phyloP scores from a whole-genome alignment of 2,888 invertebrate genomes.

The Cheilosia soror region DNA sequence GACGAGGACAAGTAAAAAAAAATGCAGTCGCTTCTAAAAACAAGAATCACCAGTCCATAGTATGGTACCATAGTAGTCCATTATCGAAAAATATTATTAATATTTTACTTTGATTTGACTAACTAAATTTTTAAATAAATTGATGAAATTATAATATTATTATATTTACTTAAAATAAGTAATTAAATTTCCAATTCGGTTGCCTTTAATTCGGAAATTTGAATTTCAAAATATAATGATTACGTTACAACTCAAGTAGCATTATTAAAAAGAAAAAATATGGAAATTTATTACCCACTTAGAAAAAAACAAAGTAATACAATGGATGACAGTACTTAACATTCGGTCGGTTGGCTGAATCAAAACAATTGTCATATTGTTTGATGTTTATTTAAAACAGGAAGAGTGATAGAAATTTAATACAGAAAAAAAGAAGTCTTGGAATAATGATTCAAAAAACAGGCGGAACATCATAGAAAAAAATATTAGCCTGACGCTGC shows the following conservation, averaged over 20 bases:
- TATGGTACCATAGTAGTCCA: too few species aligned
- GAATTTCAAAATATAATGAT: constrained; percentile 13
- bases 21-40: too few species aligned
- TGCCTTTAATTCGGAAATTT: not conserved
- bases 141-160: too few species aligned
- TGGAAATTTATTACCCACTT: constrained; percentile 40
- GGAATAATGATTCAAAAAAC: constrained; percentile 37
- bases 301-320: constrained; percentile 23
- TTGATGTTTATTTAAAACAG: constrained; percentile 55
- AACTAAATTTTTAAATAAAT: too few species aligned
- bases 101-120: too few species aligned
- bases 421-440: constrained; percentile 11
- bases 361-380: constrained; percentile 73
- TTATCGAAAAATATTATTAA: too few species aligned
- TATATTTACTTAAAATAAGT: too few species aligned
- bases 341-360: constrained; percentile 65
- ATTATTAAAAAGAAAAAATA: constrained; percentile 16
- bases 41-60: too few species aligned
- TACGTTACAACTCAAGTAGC: constrained; percentile 21
- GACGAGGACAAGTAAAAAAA: too few species aligned
- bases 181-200: not conserved
- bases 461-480: constrained; percentile 27
- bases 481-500: constrained; percentile 54
- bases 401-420: constrained; percentile 8
- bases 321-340: constrained; percentile 53